Percentiles rank a stretch among this genome's conserved stretches.
phyloP scores from a whole-genome alignment of 2,113 vertebrate species.

The Epinephelus lanceolatus region DNA sequence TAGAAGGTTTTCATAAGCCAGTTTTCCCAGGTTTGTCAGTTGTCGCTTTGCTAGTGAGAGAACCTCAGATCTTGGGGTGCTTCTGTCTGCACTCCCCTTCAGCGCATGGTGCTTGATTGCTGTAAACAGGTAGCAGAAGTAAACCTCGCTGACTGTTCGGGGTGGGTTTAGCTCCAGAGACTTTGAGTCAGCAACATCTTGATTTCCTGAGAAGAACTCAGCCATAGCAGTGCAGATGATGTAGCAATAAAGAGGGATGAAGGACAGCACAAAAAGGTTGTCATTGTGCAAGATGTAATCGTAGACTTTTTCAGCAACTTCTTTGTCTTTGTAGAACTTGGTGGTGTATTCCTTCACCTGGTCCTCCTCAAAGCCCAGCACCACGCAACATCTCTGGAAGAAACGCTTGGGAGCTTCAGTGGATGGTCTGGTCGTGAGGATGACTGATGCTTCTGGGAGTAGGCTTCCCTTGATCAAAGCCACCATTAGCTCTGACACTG shows the following conservation, averaged over 20 bases:
- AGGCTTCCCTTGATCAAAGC: slow-evolving; percentile 76
- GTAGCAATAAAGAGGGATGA: slow-evolving; percentile 83
- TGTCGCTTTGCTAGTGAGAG: slow-evolving; percentile 63
- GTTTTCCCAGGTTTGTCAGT: slow-evolving; percentile 71
- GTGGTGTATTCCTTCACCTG: slow-evolving; percentile 78
- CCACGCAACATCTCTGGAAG: slow-evolving; percentile 78
- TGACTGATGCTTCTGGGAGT: slow-evolving; percentile 71
- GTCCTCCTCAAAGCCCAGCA: slow-evolving; percentile 79
- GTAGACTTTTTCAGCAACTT: slow-evolving; percentile 67
- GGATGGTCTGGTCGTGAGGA: slow-evolving; percentile 77
- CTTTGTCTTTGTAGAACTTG: slow-evolving; percentile 76
- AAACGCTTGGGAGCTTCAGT: slow-evolving; percentile 64
- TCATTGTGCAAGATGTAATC: slow-evolving; percentile 75
- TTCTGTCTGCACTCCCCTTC: slow-evolving; percentile 48
- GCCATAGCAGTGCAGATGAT: slow-evolving; percentile 80
- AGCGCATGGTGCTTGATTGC: slow-evolving; percentile 71
- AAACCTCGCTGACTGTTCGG: slow-evolving; percentile 81
- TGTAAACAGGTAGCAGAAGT: slow-evolving; percentile 78
- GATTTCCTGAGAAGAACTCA: slow-evolving; percentile 67
- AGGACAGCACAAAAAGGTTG: slow-evolving; percentile 77
- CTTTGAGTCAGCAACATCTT: neutral
- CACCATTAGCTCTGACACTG: slow-evolving; percentile 73
- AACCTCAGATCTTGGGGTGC: slow-evolving; percentile 56
- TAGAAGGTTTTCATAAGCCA: slow-evolving; percentile 77
- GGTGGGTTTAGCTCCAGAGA: slow-evolving; percentile 75